A percentile compares a stretch with the other conserved stretches of the same genome.
These are phyloP conservation scores for Sylvia borin DNA, from an alignment of 2,797 vertebrate species.

Conservation along the genomic window DNA sequence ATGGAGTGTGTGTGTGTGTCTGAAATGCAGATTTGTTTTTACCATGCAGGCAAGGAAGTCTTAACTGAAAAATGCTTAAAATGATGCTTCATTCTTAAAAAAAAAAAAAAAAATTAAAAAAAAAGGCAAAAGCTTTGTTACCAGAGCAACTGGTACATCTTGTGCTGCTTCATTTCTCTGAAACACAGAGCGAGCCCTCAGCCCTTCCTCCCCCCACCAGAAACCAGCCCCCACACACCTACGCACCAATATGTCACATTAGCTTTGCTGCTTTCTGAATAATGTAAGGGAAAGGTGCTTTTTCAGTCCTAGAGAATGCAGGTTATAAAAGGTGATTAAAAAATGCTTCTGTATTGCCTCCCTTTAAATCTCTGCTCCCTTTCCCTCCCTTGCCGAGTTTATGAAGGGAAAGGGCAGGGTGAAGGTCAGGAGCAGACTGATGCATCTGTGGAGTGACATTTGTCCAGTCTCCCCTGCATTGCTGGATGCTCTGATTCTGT, in stretches of 20 bases:
- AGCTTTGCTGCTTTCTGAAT: slow-evolving; percentile 1
- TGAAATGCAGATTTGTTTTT: background rate
- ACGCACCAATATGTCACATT: slow-evolving; percentile 62
- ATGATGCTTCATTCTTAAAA: background rate
- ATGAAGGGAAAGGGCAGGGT: background rate
- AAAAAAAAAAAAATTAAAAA: background rate
- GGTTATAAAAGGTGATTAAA: slow-evolving; percentile 30
- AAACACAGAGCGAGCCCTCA: slow-evolving; percentile 60
- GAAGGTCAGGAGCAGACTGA: background rate
- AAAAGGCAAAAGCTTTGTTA: slow-evolving; percentile 48
- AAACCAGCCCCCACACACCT: slow-evolving; percentile 63
- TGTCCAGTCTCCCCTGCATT: background rate
- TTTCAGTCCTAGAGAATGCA: background rate
- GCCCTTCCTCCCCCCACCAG: background rate
- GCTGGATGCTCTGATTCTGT: background rate
- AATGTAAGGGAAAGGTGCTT: background rate
- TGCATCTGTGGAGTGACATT: background rate
- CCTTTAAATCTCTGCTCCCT: background rate
- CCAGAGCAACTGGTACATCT: slow-evolving; percentile 70
- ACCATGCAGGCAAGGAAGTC: background rate
- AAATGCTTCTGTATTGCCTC: background rate
- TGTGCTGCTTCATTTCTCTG: slow-evolving; percentile 61
- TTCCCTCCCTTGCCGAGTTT: background rate
- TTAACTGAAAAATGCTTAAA: slow-evolving; percentile 24
- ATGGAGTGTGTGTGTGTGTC: background rate